Evolutionary conservation across 2,797 vertebrate species (phyloP), one percentile per base, ranked within the genome.

Genomic region (Toxotes lorentzi): DNA sequence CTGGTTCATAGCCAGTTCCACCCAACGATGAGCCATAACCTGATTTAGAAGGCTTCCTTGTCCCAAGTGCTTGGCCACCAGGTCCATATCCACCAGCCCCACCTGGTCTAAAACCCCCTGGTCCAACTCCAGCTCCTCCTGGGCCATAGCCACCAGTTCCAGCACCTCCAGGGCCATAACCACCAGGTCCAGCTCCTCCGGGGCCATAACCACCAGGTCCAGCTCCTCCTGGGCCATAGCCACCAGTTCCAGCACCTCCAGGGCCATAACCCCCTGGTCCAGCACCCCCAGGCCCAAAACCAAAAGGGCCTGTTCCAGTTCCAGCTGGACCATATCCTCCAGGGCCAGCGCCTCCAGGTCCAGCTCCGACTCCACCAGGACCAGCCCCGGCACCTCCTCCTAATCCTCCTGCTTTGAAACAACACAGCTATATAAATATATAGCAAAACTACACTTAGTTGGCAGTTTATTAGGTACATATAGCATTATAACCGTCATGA

Each of bases 1-100:
- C 95, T 93, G 89, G 92, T 81, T 91, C 80, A 41, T 88, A 94
- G 65, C 91, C 90, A 61, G 87, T 82, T 87, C 92, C 93, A 72
- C 93, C 92, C 56, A 93, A 60, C 0, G 76, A 79, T 0, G 89
- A 91, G 41, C 92, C 91, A 53, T 92, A 94, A 59, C 91, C 91
- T 72, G 91, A 79, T 86, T 93, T 95, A 59, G 83, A 47, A 41
- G 93, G 89, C 51, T 94, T 95, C 70, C 90, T 87, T 63, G 73
- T 56, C 47, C 90, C 91, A 57, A 80, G 45, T 57, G 73, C 62
- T 85, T 91, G 83, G 19, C 91, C 89, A 71, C 84, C 74, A 66
- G 89, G 81, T 85, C 92, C 86, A 75, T 70, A 91, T 58, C 88
- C 78, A 38, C 80, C 86, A 43, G 50, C 43, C 21, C 85, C 85